Percentiles rank a stretch among this genome's conserved stretches.
Evolutionary conservation across 1,140 invertebrate genomes (phyloP).

Genomic region (Zaprionus taronus): DNA sequence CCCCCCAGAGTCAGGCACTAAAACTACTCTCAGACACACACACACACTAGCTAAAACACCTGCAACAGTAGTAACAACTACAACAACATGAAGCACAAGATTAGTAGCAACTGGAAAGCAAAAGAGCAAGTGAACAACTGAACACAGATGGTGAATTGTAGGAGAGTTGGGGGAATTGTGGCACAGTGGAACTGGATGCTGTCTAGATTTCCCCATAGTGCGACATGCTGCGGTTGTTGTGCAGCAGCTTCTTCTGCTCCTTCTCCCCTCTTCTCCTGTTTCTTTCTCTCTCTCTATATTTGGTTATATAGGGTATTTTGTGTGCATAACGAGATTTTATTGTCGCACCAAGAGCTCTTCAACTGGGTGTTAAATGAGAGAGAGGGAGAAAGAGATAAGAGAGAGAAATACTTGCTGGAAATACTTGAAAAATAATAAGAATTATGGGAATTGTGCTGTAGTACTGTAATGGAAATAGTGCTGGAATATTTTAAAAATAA

Average conservation of each 20-base stretch:
- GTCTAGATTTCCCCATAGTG: constrained; percentile 71
- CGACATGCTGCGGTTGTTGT: constrained; percentile 32
- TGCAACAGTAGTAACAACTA: constrained; percentile 44
- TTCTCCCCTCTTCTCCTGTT: background rate
- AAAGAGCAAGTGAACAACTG: constrained; percentile 39
- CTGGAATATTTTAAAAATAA: background rate
- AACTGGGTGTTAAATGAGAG: background rate
- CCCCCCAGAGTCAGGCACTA: constrained; percentile 62
- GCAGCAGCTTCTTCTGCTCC: background rate
- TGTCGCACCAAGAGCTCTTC: background rate
- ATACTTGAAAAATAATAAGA: too few species aligned
- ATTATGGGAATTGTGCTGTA: too few species aligned
- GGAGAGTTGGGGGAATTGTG: constrained; percentile 4
- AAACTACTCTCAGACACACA: constrained; percentile 47
- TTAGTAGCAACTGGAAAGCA: constrained; percentile 8
- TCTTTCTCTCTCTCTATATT: background rate
- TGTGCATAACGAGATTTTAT: constrained; percentile 30
- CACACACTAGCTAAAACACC: constrained; percentile 43
- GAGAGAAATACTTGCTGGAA: too few species aligned
- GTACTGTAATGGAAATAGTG: background rate
- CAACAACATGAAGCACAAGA: constrained; percentile 28
- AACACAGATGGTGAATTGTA: constrained; percentile 2
- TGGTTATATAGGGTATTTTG: background rate
- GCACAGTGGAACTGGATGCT: constrained; percentile 50
- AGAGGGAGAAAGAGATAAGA: background rate